These are phyloP conservation scores for Cyphomyrus plagiostoma DNA, from an alignment of 2,113 vertebrate species.

Conservation along the genomic window DNA sequence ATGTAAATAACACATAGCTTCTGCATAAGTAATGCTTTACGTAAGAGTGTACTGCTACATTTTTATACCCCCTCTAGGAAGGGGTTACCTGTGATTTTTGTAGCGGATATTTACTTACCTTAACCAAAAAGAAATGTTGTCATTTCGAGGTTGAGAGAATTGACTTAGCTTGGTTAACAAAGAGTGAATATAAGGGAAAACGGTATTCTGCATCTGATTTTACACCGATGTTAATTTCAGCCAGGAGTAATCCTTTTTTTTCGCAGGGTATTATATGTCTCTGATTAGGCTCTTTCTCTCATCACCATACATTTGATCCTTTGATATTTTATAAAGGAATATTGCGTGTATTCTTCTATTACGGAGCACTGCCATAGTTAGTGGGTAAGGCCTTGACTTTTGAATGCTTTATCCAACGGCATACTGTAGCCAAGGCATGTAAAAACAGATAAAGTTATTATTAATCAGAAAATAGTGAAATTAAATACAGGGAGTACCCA, in stretches of 20 bases:
- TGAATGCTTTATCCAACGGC: not conserved
- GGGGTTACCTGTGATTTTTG: not conserved
- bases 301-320: conserved; percentile 1
- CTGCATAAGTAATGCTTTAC: not conserved
- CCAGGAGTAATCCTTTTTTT: conserved; percentile 4
- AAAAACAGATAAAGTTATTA: not conserved
- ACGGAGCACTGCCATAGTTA: not conserved
- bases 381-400: not conserved
- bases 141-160: not conserved
- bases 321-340: conserved; percentile 15
- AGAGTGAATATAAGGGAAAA: not conserved
- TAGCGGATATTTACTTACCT: not conserved
- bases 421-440: not conserved
- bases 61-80: not conserved
- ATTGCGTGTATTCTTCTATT: not conserved
- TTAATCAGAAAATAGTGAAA: not conserved
- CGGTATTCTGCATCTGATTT: not conserved
- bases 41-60: not conserved
- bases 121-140: not conserved
- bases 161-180: not conserved
- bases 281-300: not conserved
- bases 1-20: not conserved
- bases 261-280: conserved; percentile 14
- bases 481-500: not conserved
- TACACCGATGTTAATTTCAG: not conserved